Conservation (phyloP, 2,888 invertebrate species). For the Drosophila macrospina region DNA sequence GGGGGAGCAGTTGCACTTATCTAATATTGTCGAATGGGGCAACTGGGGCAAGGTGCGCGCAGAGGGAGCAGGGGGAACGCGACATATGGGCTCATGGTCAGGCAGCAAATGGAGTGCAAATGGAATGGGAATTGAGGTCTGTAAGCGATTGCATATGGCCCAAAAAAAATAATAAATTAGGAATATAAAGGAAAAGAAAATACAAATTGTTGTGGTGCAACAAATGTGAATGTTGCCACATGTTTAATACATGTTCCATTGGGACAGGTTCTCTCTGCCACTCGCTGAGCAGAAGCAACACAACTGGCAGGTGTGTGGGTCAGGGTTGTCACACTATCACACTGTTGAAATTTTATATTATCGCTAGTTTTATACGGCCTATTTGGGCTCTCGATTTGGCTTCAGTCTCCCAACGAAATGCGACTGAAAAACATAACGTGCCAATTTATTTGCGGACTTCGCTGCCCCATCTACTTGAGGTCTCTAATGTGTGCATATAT, state of each 20-base stretch:
- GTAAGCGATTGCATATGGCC: conserved; percentile 46
- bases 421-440: conserved; percentile 63
- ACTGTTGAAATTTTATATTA: conserved; percentile 8
- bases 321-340: conserved; percentile 14
- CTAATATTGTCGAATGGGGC: conserved; percentile 24
- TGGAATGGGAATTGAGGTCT: conserved; percentile 6
- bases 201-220: not conserved
- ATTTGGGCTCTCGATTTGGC: conserved; percentile 8
- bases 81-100: conserved; percentile 73
- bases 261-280: conserved; percentile 55
- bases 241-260: conserved; percentile 64
- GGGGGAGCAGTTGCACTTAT: conserved; percentile 49
- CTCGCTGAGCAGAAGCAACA: too few species aligned
- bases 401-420: conserved; percentile 46
- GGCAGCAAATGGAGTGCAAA: conserved; percentile 13
- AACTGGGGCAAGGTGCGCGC: not conserved
- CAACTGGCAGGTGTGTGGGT: conserved; percentile 3
- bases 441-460: conserved; percentile 69
- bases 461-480: conserved; percentile 56
- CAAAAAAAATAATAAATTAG: too few species aligned
- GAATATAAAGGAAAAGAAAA: too few species aligned
- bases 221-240: conserved; percentile 15
- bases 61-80: conserved; percentile 1
- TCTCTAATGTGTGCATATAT: conserved; percentile 29
- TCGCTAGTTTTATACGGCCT: conserved; percentile 11